A percentile compares a stretch with the other conserved stretches of the same genome.
These are phyloP conservation scores for Glaucopsyche alexis DNA, from an alignment of 2,888 invertebrate species.

Conservation along the genomic window DNA sequence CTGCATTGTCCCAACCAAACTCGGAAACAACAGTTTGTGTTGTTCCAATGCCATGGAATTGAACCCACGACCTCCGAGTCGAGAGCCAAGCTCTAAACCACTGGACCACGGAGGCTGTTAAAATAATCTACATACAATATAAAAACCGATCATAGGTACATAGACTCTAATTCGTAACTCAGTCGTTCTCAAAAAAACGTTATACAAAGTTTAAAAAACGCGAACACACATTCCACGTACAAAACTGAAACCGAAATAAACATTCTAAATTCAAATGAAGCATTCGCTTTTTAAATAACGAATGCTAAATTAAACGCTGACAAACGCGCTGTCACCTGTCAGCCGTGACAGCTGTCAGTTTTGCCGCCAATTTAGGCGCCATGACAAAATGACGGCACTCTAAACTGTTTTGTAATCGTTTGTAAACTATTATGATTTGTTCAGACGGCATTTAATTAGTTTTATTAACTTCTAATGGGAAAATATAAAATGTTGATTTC, in stretches of 20 bases:
- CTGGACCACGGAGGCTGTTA: too few species aligned
- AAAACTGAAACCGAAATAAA: not conserved
- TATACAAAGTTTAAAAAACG: not conserved
- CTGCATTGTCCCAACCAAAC: too few species aligned
- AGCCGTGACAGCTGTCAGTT: conserved; percentile 49
- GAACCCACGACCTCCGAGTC: too few species aligned
- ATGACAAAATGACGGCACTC: conserved; percentile 24
- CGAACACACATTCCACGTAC: not conserved
- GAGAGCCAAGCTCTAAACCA: too few species aligned
- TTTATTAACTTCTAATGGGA: too few species aligned
- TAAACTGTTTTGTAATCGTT: conserved; percentile 15
- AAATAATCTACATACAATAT: too few species aligned
- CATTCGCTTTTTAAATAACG: conserved; percentile 18
- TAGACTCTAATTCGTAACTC: not conserved
- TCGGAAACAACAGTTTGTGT: too few species aligned
- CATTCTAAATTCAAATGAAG: conserved; percentile 24
- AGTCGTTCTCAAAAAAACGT: not conserved
- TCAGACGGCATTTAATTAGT: not conserved
- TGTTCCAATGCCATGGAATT: too few species aligned
- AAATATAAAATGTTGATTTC: too few species aligned
- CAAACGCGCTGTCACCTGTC: conserved; percentile 51
- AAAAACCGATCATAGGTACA: not conserved
- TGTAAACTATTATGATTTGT: not conserved
- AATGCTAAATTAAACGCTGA: conserved; percentile 46
- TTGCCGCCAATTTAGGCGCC: conserved; percentile 54